Evolutionary conservation across 1,140 invertebrate genomes (phyloP).

Genomic region (Microplitis demolitor): DNA sequence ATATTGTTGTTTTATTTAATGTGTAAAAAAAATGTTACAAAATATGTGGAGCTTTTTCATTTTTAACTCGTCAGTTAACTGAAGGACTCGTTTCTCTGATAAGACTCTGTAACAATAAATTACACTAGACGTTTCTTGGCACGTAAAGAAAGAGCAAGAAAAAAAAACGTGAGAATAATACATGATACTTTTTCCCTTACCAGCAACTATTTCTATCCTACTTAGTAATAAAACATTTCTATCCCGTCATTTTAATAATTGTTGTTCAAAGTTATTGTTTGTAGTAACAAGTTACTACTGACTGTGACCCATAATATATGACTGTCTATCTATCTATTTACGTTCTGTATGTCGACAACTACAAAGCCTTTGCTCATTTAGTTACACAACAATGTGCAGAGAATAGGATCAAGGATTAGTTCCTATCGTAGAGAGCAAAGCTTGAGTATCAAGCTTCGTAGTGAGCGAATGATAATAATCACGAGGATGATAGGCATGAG

Average conservation of each 20-base stretch:
- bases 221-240: no score
- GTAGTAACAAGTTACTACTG: no score
- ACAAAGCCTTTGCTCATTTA: no score
- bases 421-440: no score
- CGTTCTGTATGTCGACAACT: no score
- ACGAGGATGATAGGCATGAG: background rate
- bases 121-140: conserved; percentile 14
- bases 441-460: no score
- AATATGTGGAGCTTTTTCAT: conserved; percentile 17
- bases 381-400: no score
- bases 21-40: background rate
- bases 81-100: conserved; percentile 21
- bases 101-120: conserved; percentile 25
- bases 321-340: no score
- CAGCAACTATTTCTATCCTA: no score
- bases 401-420: no score
- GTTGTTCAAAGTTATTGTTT: no score
- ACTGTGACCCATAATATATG: no score
- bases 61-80: conserved; percentile 27
- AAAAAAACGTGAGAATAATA: conserved; percentile 30
- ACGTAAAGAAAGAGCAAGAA: background rate
- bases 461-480: background rate
- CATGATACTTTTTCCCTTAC: background rate
- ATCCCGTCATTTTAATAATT: background rate
- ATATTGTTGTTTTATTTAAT: background rate